Evolutionary conservation across 1,140 invertebrate species (phyloP), one percentile per base, ranked within the genome.

Genomic region (Pissodes strobi): DNA sequence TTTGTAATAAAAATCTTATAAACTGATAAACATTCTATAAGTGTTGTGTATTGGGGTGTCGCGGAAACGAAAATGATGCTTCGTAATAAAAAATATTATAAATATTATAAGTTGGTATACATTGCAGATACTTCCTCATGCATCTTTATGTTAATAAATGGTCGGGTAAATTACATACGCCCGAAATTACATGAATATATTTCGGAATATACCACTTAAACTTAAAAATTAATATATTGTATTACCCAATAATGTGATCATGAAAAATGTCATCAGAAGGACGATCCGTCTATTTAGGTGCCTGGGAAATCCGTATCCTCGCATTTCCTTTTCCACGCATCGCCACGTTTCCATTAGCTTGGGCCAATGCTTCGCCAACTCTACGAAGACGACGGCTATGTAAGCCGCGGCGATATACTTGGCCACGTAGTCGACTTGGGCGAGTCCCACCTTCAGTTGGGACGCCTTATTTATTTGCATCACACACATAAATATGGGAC

Each of bases 191-290:
- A n/a, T n/a, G n/a, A n/a, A n/a, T n/a, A n/a, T n/a, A n/a, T n/a
- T n/a, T n/a, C n/a, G n/a, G n/a, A n/a, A n/a, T n/a, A n/a, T n/a
- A n/a, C n/a, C n/a, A n/a, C n/a, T n/a, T n/a, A n/a, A n/a, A n/a
- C n/a, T n/a, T n/a, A n/a, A 27, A 27, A 5, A 27, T 27, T 9
- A 27, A 27, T 27, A 27, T 9, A 27, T 5, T 5, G 9, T 27
- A 27, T 60, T 57, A 69, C 65, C 46, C 23, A 59, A 17, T 19
- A 81, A 55, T 78, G 78, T 2, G 1, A 21, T 19, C 46, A 64
- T 43, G 34, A 70, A 66, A 34, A 67, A 37, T 10, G 27, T 18
- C 9, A 55, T 38, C 5, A 70, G 17, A 13, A 21, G 25, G 19
- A 61, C 60, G 12, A 70, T 45, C 41, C 43, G 61, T 19, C 18